Base-by-base conservation (phyloP, 2,113 vertebrate species). In the Gopherus flavomarginatus region DNA sequence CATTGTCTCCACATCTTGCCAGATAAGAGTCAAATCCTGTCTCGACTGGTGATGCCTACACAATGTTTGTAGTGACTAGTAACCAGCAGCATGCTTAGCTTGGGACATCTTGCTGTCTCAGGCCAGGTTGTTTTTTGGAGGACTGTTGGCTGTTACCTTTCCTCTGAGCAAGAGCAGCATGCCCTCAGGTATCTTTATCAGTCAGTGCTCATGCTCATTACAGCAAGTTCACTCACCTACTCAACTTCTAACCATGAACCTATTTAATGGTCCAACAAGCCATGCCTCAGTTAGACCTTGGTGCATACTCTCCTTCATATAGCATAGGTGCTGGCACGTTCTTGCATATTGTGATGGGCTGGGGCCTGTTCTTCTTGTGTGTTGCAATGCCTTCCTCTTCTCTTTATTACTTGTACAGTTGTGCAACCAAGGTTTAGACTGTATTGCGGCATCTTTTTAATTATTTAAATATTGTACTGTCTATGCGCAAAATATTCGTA, bases 21-120 rank as follows among this genome's bases (percentile, higher is more conserved):
- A 21, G 11, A 26, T 35, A 22, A 12, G 11, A 90, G 38, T 85
- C 42, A 82, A 92, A 72, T 38, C 1, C 81, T 87, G 31, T 26
- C 31, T 82, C 77, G 54, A 11, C 29, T 92, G 91, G 77, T 89
- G 78, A 86, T 42, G 5, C 42, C 82, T 77, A 5, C 26, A 11
- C 42, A 56, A 54, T 87, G 24, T 35, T 47, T 78, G 78, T 47
- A 42, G 57, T 69, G 38, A 1, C 17, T 27, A 31, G 24, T 42
- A n/a, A 8, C 80, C 65, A 38, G 65, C n/a, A 38, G 62, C 31
- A n/a, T 44, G 31, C 26, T 89, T 77, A 77, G 54, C 77, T 38
- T 2, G 49, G 42, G 75, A 42, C 1, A 22, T 89, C 88, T 24
- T 79, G n/a, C 11, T 29, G 3, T 50, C 16, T 0, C 1, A 72